Evolutionary conservation across 2,113 vertebrate genomes (phyloP).

Genomic region (Amia ocellicauda): DNA sequence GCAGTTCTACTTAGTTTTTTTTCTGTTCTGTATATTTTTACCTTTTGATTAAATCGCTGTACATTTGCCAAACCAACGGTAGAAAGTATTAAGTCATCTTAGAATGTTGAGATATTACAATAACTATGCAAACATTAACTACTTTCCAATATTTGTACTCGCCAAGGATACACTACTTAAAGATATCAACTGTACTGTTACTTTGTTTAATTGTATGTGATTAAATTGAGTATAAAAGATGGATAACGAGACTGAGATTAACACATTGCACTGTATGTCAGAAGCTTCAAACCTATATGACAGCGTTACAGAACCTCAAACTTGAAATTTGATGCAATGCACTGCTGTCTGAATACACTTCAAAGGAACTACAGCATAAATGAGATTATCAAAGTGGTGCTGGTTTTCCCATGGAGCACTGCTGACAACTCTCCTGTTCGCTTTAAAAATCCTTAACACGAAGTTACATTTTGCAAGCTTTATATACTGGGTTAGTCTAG

Average conservation of each 20-base stretch:
- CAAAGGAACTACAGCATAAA: slow-evolving; percentile 51
- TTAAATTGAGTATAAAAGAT: too few relatives aligned
- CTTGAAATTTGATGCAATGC: slow-evolving; percentile 60
- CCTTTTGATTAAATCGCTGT: too few relatives aligned
- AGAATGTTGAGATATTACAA: too few relatives aligned
- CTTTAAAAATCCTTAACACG: slow-evolving; percentile 47
- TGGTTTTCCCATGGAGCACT: slow-evolving; percentile 55
- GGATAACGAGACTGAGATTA: slow-evolving; percentile 45
- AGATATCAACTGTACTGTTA: too few relatives aligned
- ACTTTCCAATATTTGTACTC: too few relatives aligned
- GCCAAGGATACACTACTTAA: too few relatives aligned
- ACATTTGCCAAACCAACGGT: too few relatives aligned
- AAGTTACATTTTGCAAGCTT: slow-evolving; percentile 42
- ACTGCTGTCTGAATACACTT: slow-evolving; percentile 58
- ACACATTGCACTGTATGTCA: slow-evolving; percentile 57
- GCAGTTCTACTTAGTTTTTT: too few relatives aligned
- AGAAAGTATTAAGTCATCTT: too few relatives aligned
- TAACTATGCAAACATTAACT: too few relatives aligned
- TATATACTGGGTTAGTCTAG: slow-evolving; percentile 44
- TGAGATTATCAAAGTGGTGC: slow-evolving; percentile 54
- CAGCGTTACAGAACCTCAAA: slow-evolving; percentile 51
- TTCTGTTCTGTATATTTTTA: too few relatives aligned
- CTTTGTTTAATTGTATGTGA: too few relatives aligned
- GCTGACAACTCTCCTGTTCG: slow-evolving; percentile 47
- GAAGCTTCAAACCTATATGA: slow-evolving; percentile 51